Evolutionary conservation across 2,797 vertebrate genomes (phyloP), one percentile per base, ranked within the genome.

Genomic region (Triplophysa yarkandensis): DNA sequence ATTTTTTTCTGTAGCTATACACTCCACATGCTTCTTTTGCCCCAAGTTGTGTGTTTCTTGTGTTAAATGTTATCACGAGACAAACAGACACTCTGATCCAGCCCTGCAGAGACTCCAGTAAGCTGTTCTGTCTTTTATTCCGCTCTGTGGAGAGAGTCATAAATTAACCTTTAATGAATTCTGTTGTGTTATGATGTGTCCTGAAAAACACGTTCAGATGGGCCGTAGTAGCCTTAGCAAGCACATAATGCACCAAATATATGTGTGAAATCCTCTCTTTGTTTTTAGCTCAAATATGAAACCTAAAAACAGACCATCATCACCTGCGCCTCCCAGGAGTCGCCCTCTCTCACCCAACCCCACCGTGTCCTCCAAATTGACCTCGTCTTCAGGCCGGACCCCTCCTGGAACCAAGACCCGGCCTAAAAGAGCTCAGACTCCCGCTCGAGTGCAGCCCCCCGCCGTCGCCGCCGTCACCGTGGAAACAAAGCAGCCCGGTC

Each of bases 221-320:
- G n/a, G n/a, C 34, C 8, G 34, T 13, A 10, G 34, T 36, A 2
- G 8, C 34, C 34, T 36, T 36, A 36, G 32, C 32, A 34, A 34
- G 6, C 32, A 9, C 32, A 34, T 34, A 36, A 36, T 36, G 11
- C 10, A 8, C 34, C 34, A 36, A n/a, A 44, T 44, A 6, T n/a
- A 44, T 44, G 4, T n/a, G n/a, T n/a, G 6, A 11, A 63, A 36
- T 36, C 50, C 0, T 71, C 11, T 64, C n/a, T 48, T 21, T 54
- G 27, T 46, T 77, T 66, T 60, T 77, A 76, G 79, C 76, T 88
- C 87, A 85, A 92, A 93, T 63, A 88, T 89, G 0, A 92, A 92
- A 82, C 85, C 87, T 79, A 96, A 89, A 86, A 93, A 92, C 74
- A 91, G 94, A 80, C 92, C 94, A 32, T 89, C 93, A 0, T 97